phyloP scores from a whole-genome alignment of 92 coral and sea anemone species.

The Parazoanthus atlanticus region DNA sequence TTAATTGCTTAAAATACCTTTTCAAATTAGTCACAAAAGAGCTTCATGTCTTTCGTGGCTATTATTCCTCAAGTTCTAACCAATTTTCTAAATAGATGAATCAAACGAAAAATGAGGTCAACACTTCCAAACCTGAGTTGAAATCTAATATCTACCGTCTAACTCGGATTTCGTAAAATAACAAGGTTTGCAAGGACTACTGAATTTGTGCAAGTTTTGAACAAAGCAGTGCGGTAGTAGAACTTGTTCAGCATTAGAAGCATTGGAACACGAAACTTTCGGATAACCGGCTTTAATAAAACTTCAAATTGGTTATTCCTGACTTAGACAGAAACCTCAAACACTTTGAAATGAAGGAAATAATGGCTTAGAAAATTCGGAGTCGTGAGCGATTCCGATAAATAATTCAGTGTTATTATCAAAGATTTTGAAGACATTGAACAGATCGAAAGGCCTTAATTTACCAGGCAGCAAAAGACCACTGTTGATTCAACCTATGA shows the following conservation, averaged over 20 bases:
- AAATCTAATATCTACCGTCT: neutral
- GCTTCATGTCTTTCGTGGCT: slow-evolving; percentile 8
- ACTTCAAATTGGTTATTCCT: neutral
- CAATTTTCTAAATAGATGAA: slow-evolving; percentile 17
- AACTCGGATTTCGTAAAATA: neutral
- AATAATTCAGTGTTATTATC: slow-evolving; percentile 38
- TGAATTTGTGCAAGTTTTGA: slow-evolving; percentile 30
- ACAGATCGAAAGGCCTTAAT: slow-evolving; percentile 43
- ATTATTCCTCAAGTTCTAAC: slow-evolving; percentile 38
- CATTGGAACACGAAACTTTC: neutral
- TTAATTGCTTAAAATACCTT: slow-evolving; percentile 69
- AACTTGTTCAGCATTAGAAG: neutral
- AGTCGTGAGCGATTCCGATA: neutral
- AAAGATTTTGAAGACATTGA: slow-evolving; percentile 26
- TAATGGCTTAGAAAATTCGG: neutral
- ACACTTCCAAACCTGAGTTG: neutral
- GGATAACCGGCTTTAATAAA: neutral
- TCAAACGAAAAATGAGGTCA: neutral
- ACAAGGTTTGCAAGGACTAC: neutral
- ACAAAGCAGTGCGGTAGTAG: slow-evolving; percentile 10
- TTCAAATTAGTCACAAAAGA: slow-evolving; percentile 63
- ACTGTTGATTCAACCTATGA: neutral
- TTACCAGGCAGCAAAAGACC: neutral
- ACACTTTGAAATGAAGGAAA: neutral
- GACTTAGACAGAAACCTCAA: neutral